Percentiles rank a stretch among this genome's conserved stretches.
These are phyloP conservation scores for Rostratula benghalensis DNA, from an alignment of 2,113 vertebrate genomes.

Conservation along the genomic window DNA sequence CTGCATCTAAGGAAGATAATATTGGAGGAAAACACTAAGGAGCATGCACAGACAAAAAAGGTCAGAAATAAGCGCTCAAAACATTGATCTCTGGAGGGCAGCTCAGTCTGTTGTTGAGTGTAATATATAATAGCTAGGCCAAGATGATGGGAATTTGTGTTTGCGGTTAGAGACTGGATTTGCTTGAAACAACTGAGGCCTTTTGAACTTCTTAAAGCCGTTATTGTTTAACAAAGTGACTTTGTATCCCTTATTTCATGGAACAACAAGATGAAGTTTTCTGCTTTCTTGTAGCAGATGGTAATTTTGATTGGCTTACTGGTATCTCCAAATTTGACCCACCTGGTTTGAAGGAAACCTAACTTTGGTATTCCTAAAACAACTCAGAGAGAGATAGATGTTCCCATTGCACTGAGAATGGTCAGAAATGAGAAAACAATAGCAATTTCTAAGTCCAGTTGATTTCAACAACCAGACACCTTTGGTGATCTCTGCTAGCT, in stretches of 20 bases:
- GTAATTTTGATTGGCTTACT: background rate
- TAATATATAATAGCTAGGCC: background rate
- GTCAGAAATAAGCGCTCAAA: background rate
- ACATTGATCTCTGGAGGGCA: background rate
- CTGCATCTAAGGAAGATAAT: background rate
- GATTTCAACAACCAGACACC: background rate
- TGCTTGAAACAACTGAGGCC: background rate
- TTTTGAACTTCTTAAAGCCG: background rate
- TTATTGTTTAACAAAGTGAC: background rate
- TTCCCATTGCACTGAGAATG: background rate
- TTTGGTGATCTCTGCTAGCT: background rate
- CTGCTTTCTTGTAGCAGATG: background rate
- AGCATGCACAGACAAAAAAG: background rate
- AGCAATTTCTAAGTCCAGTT: background rate
- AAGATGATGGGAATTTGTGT: background rate
- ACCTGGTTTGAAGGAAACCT: rapidly evolving
- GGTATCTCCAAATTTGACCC: background rate
- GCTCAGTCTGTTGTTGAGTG: background rate
- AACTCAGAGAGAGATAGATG: background rate
- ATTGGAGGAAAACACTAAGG: background rate
- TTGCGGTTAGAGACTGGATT: background rate
- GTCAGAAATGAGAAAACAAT: background rate
- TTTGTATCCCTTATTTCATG: background rate
- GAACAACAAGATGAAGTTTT: background rate
- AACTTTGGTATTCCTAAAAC: background rate